Evolutionary conservation across 2,888 invertebrate species (phyloP).

Genomic region (Hirtodrosophila cameraria): DNA sequence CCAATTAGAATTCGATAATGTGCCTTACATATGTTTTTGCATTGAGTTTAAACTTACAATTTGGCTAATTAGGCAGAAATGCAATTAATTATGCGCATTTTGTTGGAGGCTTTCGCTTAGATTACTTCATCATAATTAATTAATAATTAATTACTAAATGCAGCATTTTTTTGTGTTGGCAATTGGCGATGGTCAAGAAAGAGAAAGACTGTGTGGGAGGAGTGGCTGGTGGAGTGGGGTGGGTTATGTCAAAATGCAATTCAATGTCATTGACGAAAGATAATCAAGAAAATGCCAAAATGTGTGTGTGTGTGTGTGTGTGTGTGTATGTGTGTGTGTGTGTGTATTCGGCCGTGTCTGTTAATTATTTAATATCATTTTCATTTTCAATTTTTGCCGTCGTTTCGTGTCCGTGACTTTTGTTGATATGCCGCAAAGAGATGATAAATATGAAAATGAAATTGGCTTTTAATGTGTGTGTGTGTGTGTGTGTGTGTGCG

Average conservation of each 20-base stretch:
- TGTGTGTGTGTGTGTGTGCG: conserved; percentile 16
- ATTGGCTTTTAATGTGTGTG: conserved; percentile 39
- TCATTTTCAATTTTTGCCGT: conserved; percentile 74
- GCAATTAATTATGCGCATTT: conserved; percentile 40
- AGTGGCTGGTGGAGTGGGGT: not conserved
- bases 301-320: conserved; percentile 2
- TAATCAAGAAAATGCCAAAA: conserved; percentile 31
- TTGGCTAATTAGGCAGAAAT: conserved; percentile 32
- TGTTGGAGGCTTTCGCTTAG: conserved; percentile 42
- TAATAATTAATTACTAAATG: conserved; percentile 65
- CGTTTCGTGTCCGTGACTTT: conserved; percentile 75
- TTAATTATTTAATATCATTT: conserved; percentile 79
- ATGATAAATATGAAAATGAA: conserved; percentile 78
- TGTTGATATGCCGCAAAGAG: conserved; percentile 70
- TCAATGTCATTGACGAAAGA: conserved; percentile 80
- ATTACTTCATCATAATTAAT: conserved; percentile 62
- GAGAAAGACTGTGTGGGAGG: not conserved
- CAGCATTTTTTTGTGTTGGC: conserved; percentile 53
- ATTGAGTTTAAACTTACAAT: not conserved
- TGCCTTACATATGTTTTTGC: not conserved
- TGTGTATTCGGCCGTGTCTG: conserved; percentile 56
- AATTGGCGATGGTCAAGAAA: conserved; percentile 50
- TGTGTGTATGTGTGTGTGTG: conserved; percentile 11
- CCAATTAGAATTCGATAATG: not conserved
- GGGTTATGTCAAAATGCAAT: conserved; percentile 57